phyloP scores from a whole-genome alignment of 2,113 vertebrate genomes.

The Pimephales promelas region DNA sequence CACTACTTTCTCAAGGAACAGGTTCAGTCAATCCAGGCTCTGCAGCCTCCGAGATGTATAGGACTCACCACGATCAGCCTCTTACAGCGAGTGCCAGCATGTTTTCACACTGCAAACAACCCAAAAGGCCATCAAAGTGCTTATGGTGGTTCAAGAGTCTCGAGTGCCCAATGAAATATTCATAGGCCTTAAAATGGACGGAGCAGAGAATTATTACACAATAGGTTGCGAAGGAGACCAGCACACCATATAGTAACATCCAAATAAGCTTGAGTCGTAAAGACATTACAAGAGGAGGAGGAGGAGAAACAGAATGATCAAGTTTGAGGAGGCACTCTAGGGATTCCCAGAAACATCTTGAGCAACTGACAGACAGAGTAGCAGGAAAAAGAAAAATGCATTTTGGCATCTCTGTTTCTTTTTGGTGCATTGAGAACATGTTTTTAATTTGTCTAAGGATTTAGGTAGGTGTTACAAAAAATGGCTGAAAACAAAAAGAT shows the following conservation, averaged over 20 bases:
- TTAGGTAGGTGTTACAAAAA: conserved; percentile 33
- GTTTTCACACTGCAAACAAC: conserved; percentile 56
- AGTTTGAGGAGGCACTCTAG: conserved; percentile 18
- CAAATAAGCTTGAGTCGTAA: conserved; percentile 49
- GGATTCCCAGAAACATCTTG: conserved; percentile 29
- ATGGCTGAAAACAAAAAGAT: not conserved
- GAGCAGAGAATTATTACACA: conserved; percentile 43
- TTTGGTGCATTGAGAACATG: not conserved
- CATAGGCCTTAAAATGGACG: conserved; percentile 61
- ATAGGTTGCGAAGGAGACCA: conserved; percentile 39
- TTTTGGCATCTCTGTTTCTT: conserved; percentile 23
- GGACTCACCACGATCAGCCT: not conserved
- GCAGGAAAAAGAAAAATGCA: conserved; percentile 30
- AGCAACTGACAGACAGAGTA: conserved; percentile 22
- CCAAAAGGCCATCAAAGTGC: conserved; percentile 67
- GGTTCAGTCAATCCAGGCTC: not conserved
- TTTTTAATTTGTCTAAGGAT: conserved; percentile 32
- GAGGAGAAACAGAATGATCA: conserved; percentile 36
- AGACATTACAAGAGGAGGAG: conserved; percentile 34
- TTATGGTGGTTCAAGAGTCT: conserved; percentile 67
- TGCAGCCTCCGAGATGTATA: not conserved
- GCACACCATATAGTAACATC: conserved; percentile 33
- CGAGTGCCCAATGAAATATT: conserved; percentile 78
- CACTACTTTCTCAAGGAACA: not conserved
- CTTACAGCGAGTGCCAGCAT: conserved; percentile 32